Base-by-base conservation (phyloP, 2,797 vertebrate genomes). In the Fratercula arctica region DNA sequence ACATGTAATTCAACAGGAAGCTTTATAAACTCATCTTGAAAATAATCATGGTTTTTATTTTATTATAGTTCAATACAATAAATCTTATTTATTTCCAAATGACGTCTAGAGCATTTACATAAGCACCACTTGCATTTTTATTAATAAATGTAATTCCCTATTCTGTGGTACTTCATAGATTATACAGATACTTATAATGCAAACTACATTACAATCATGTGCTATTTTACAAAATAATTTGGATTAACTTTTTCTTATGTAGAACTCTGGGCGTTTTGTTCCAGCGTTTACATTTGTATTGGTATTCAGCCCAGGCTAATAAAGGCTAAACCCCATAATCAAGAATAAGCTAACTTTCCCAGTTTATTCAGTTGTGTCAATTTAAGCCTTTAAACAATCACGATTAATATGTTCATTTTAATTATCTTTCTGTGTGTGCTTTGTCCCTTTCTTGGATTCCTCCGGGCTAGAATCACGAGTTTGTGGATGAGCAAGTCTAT, bases 401-500 rank as follows among this genome's bases (percentile, higher is more conserved):
- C 1, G 15, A 90, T 70, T 85, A 85, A 60, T 74, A 53, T 1
- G 35, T 53, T 89, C 68, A 4, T 48, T 91, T 69, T 70, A 67
- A 73, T 92, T 80, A 45, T 84, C 48, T 37, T 90, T 54, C 50
- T 92, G 25, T 25, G 14, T n/a, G n/a, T 17, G 67, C 63, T 91
- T 90, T 89, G 69, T 85, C 69, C 66, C 60, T 75, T 16, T 56
- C 8, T 57, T 68, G 85, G 61, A 39, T 77, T 45, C 91, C 80
- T 92, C 16, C 64, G 85, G 51, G 67, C 95, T 95, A 99, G 99
- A 99, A 99, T 96, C 99, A 99, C 0, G 98, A 99, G 95, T 99
- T 99, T 96, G 98, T 99, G 96, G 99, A 99, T 45, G 99, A 99
- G 95, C 99, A 99, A 97, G 97, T 98, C 20, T 99, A 98, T 3